Conservation (phyloP, 2,888 invertebrate species). For the Mythimna impura region DNA sequence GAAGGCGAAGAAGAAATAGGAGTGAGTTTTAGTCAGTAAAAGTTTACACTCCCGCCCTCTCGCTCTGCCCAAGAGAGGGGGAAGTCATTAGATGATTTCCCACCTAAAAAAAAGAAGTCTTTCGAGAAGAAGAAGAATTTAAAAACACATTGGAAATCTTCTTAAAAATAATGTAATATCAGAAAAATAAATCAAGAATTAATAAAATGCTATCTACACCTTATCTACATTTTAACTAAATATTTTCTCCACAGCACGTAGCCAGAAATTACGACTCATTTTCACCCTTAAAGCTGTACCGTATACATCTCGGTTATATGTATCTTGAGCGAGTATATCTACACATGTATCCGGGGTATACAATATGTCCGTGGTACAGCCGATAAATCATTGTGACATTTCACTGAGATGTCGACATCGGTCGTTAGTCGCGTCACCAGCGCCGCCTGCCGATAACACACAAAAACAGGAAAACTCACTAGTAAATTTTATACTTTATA, state of each 20-base stretch:
- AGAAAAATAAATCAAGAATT: no score
- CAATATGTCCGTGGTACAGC: constrained; percentile 35
- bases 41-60: no score
- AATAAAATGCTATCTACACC: no score
- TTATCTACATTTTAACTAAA: not conserved
- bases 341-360: constrained; percentile 35
- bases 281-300: constrained; percentile 22
- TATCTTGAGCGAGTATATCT: not conserved
- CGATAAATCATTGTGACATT: constrained; percentile 85
- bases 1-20: no score
- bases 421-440: constrained; percentile 80
- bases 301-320: constrained; percentile 14
- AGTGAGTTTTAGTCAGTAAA: no score
- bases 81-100: no score
- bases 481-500: constrained; percentile 47
- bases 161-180: no score
- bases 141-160: not conserved
- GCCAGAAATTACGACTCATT: constrained; percentile 5
- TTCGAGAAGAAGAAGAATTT: no score
- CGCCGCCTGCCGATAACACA: constrained; percentile 76
- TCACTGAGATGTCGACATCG: constrained; percentile 78
- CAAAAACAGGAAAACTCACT: constrained; percentile 74
- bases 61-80: no score
- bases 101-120: no score
- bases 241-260: not conserved